A percentile compares a stretch with the other conserved stretches of the same genome.
phyloP scores from a whole-genome alignment of 2,797 vertebrate genomes.

The Myiothlypis coronata region DNA sequence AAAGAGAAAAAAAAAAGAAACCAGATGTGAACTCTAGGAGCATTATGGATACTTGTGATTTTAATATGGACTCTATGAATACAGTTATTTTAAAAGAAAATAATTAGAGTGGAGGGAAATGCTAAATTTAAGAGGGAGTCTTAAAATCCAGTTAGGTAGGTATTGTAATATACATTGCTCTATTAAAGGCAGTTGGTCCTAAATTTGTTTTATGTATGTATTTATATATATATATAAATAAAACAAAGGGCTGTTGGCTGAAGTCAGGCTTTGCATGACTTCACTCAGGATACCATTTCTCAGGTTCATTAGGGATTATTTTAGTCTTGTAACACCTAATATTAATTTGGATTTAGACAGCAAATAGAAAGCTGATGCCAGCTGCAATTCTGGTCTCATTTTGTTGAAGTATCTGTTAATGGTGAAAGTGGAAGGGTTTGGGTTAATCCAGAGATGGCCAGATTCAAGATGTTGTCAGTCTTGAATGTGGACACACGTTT shows the following conservation, averaged over 20 bases:
- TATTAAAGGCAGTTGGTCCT: neutral
- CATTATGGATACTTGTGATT: neutral
- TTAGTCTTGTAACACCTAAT: neutral
- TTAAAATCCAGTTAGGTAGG: neutral
- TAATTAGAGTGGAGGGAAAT: neutral
- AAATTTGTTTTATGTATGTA: neutral
- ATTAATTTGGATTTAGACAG: neutral
- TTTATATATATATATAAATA: neutral
- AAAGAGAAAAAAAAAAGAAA: neutral
- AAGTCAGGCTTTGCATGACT: neutral
- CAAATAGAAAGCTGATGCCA: neutral
- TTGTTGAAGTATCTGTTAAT: neutral
- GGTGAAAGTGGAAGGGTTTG: neutral
- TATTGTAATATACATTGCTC: neutral
- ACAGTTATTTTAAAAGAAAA: neutral
- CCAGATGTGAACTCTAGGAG: neutral
- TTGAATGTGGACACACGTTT: neutral
- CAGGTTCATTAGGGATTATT: neutral
- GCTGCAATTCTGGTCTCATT: neutral
- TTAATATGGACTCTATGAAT: neutral
- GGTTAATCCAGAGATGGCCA: neutral
- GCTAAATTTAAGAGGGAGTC: neutral
- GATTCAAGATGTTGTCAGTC: slow-evolving; percentile 21
- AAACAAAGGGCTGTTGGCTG: neutral
- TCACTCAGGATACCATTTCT: neutral